Base-by-base conservation (phyloP, 1,140 invertebrate species). In the Drosophila truncata region DNA sequence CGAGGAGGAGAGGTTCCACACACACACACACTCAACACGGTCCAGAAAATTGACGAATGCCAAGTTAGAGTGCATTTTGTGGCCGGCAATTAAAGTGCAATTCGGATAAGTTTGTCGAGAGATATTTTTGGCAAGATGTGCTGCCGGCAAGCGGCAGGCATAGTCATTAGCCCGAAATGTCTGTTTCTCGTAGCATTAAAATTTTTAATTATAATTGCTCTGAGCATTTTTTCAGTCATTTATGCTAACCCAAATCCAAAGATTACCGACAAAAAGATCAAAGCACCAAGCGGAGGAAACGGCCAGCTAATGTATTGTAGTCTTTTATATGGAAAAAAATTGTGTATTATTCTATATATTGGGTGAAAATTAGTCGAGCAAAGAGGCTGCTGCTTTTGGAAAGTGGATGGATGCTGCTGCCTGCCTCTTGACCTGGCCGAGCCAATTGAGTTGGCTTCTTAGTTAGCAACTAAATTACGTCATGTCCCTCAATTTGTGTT, bases 381-480 rank as follows among this genome's bases (percentile, higher is more conserved):
- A 42, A 52, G 11, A 8, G 29, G 13, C 18, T 27, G 29, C 55
- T 54, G 10, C 29, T 39, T 74, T 46, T 83, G 42, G 31, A 14
- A 82, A 82, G 80, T 83, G 63, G 31, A 16, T 83, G 63, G 31
- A 16, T 23, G 63, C 47, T 35, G 52, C 49, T 64, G 27, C 27
- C 27, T 29, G 7, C 27, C 27, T 49, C 66, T 31, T 64, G 37
- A 31, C 41, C 37, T 39, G 37, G 37, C 37, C 37, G 2, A 7
- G 16, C 16, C 42, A 64, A 76, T 62, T 58, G 27, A 66, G 58
- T 49, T 35, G 47, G 33, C 46, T 46, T 74, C 60, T 50, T 82
- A 82, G 59, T 71, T 63, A 59, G 61, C 62, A 77, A 80, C 44
- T 71, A 49, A 62, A 71, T 69, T 78, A 57, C 72, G 81, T 77